Conservation (phyloP, 2,888 invertebrate genomes). For the Idaea straminata region DNA sequence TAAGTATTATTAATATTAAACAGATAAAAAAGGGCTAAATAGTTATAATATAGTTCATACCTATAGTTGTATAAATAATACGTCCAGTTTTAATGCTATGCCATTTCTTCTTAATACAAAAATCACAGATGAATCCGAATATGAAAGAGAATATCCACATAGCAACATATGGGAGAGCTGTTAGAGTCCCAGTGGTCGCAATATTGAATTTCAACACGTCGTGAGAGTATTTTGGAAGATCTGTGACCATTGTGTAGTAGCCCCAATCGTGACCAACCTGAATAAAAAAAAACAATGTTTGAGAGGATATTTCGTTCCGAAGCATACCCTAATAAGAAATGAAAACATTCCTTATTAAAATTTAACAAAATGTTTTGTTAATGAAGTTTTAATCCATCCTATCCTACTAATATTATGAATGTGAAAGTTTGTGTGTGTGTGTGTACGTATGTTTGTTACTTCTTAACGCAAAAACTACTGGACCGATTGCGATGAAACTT, state of each 20-base stretch:
- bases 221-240: constrained; percentile 84
- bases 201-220: constrained; percentile 83
- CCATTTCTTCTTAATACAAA: constrained; percentile 81
- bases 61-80: constrained; percentile 84
- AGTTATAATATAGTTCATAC: constrained; percentile 56
- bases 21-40: background rate
- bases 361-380: no score
- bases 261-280: constrained; percentile 82
- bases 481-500: no score
- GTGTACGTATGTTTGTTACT: no score
- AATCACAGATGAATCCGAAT: constrained; percentile 85
- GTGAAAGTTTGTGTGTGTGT: no score
- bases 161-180: constrained; percentile 83
- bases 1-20: no score
- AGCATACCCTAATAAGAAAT: no score
- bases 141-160: constrained; percentile 83
- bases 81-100: constrained; percentile 81
- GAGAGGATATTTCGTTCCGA: background rate
- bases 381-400: no score
- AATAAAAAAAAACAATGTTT: constrained; percentile 16
- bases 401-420: no score
- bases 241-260: constrained; percentile 86
- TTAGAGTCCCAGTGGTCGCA: constrained; percentile 80
- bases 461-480: no score
- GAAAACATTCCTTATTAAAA: no score